Evolutionary conservation across 2,113 vertebrate species (phyloP).

Genomic region (Macrotis lagotis): DNA sequence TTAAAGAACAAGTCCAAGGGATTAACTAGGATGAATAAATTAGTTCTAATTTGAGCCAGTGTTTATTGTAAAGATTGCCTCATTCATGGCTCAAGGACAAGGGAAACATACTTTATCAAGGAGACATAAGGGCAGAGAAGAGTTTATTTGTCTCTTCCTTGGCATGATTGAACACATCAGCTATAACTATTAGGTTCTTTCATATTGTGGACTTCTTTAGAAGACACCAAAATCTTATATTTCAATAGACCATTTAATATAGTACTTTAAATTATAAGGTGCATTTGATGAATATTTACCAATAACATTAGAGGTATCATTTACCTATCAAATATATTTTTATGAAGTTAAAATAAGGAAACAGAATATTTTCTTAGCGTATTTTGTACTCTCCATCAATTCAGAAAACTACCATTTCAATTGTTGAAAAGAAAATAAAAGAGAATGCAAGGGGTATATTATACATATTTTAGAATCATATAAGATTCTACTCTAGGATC

Average conservation of each 20-base stretch:
- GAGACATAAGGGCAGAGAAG: neutral
- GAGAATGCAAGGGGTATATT: neutral
- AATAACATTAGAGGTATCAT: neutral
- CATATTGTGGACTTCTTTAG: neutral
- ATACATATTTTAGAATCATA: too few relatives aligned
- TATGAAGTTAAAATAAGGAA: neutral
- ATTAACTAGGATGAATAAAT: neutral
- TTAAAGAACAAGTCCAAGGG: neutral
- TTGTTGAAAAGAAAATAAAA: neutral
- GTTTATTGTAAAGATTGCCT: neutral
- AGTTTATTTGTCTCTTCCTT: neutral
- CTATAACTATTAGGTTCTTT: neutral
- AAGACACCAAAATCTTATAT: neutral
- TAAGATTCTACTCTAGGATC: neutral
- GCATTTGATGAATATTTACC: neutral
- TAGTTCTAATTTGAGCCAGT: neutral
- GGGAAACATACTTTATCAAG: neutral
- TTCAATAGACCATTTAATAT: neutral
- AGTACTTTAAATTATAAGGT: neutral
- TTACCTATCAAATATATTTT: slow-evolving; percentile 12
- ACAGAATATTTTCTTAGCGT: slow-evolving; percentile 5
- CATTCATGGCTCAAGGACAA: neutral
- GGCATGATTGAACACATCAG: neutral
- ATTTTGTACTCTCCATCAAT: neutral
- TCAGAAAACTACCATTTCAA: neutral